Conservation (phyloP, 2,113 vertebrate genomes). For the Chaenocephalus aceratus region DNA sequence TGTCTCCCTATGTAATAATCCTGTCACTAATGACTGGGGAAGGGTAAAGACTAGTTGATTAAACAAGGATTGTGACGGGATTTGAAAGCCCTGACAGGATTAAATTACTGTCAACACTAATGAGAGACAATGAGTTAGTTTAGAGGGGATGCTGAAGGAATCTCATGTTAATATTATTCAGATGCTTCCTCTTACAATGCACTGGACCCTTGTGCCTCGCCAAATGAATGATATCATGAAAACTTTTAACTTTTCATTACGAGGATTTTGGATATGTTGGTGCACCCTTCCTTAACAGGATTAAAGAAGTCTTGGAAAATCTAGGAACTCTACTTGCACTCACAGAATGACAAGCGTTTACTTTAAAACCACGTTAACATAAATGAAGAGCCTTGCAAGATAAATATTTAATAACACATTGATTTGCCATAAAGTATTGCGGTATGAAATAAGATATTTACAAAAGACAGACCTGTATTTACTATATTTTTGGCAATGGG, state of each 20-base stretch:
- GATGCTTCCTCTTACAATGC: not conserved
- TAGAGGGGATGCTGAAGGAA: slow-evolving; percentile 3
- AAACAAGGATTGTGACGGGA: slow-evolving; percentile 58
- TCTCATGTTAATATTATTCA: slow-evolving; percentile 42
- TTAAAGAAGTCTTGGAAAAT: no score
- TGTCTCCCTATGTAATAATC: slow-evolving; percentile 73
- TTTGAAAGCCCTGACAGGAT: slow-evolving; percentile 54
- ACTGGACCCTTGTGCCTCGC: not conserved
- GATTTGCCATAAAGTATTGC: not conserved
- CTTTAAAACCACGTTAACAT: not conserved
- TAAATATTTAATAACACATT: not conserved
- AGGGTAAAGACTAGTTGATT: slow-evolving; percentile 65
- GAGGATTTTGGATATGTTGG: not conserved
- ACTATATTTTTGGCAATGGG: not conserved
- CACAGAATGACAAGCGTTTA: not conserved
- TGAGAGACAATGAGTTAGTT: slow-evolving; percentile 40
- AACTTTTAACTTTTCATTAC: not conserved
- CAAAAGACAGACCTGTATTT: not conserved
- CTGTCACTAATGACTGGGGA: slow-evolving; percentile 66
- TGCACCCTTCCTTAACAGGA: not conserved
- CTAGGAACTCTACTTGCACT: no score
- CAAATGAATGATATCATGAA: not conserved
- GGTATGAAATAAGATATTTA: not conserved
- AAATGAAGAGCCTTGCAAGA: not conserved
- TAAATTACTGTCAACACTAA: slow-evolving; percentile 70